Base-by-base conservation (phyloP, 2,797 vertebrate genomes). In the Scolopax rusticola region DNA sequence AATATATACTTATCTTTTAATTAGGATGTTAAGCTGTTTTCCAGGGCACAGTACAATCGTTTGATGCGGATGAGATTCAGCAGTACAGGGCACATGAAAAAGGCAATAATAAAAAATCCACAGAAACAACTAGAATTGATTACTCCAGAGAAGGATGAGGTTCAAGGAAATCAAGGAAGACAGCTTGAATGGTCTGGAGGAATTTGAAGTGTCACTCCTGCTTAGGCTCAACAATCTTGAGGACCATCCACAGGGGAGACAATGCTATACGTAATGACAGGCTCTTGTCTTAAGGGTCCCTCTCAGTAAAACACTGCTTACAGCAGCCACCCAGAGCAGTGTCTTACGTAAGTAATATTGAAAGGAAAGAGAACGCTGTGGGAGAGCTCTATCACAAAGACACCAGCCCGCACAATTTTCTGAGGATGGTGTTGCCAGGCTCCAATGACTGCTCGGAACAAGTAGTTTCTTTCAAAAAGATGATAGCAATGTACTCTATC, bases 91-190 rank as follows among this genome's bases (percentile, higher is more conserved):
- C 59, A 71, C 19, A 23, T 70, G 74, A 97, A 94, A 92, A 91
- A 65, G 89, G 70, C 95, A 96, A 95, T 71, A 96, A 96, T 75
- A 92, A 90, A 93, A 95, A 90, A 96, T 87, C 84, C 85, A 94
- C 87, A 94, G 91, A 97, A 96, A 96, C 95, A 96, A 96, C 93
- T 94, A 92, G 89, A 96, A 97, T 68, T 90, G 93, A 97, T 97
- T 97, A 97, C 97, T 97, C 94, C 45, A 87, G 95, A 98, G 95
- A 93, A 97, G 68, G 94, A 94, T 43, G 60, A 95, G 87, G 84
- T 95, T 97, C 95, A 87, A 93, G 96, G 93, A 98, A 98, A 98
- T 98, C 94, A 94, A 96, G 89, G 47, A 87, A 96, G 98, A 98
- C 96, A 97, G 93, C 78, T 82, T 93, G 95, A 96, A 97, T 84